Percentiles rank a stretch among this genome's conserved stretches.
Evolutionary conservation across 2,888 invertebrate species (phyloP).

Genomic region (Cheilosia variabilis): DNA sequence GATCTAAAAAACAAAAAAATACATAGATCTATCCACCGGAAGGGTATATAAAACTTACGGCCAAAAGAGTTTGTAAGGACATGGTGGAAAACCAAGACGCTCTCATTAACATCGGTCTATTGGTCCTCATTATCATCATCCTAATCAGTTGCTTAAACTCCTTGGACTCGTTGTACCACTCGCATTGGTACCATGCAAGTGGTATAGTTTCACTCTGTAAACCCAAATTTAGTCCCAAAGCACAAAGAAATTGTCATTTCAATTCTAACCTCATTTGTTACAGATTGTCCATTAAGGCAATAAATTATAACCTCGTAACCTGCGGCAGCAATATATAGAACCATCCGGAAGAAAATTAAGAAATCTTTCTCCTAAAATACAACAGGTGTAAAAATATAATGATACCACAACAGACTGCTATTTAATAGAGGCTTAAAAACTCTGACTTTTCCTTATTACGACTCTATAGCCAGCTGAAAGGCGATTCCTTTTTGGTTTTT

Average conservation of each 20-base stretch:
- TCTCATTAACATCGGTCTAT: conserved; percentile 77
- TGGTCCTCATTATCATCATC: conserved; percentile 77
- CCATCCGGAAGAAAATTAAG: conserved; percentile 75
- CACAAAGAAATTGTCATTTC: too few species aligned
- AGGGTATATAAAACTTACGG: conserved; percentile 75
- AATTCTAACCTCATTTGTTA: conserved; percentile 74
- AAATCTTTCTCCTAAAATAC: conserved; percentile 38
- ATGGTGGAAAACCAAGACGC: conserved; percentile 81
- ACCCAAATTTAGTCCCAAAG: too few species aligned
- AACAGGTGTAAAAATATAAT: background rate
- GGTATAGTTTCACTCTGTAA: conserved; percentile 71
- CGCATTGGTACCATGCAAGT: conserved; percentile 78
- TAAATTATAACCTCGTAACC: conserved; percentile 79
- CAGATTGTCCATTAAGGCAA: conserved; percentile 80
- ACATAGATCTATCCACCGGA: conserved; percentile 13
- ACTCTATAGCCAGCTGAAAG: too few species aligned
- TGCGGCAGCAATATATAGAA: conserved; percentile 78
- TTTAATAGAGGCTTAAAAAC: too few species aligned
- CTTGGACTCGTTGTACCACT: conserved; percentile 77
- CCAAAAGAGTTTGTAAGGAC: conserved; percentile 80
- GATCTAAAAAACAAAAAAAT: conserved; percentile 77
- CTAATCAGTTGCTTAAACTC: background rate
- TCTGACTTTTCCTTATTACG: too few species aligned
- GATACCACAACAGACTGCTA: too few species aligned
- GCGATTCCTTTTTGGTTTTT: too few species aligned